These are phyloP conservation scores for Antheraea pernyi DNA, from an alignment of 1,140 invertebrate genomes.

Conservation along the genomic window DNA sequence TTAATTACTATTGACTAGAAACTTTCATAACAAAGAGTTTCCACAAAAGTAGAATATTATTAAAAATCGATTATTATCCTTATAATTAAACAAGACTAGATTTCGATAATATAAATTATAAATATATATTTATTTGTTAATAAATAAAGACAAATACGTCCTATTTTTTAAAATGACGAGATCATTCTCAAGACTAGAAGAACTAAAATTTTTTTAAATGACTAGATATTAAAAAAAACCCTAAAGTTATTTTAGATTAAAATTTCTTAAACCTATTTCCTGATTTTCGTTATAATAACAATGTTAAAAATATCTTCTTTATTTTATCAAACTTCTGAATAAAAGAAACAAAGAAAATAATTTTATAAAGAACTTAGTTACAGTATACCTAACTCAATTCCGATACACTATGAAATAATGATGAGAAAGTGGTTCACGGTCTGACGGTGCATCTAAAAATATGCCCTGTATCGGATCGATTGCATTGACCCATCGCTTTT, in stretches of 20 bases:
- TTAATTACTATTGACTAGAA: conserved; percentile 14
- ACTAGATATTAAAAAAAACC: neutral
- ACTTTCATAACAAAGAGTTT: neutral
- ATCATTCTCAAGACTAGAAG: conserved; percentile 16
- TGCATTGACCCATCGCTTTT: conserved; percentile 45
- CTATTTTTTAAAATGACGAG: neutral
- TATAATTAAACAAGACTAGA: neutral
- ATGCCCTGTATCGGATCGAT: conserved; percentile 54
- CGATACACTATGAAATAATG: conserved; percentile 58
- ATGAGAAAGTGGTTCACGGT: conserved; percentile 43
- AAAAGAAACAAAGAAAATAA: neutral
- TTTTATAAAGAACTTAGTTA: conserved; percentile 19
- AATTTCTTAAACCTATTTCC: no score
- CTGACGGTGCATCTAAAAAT: conserved; percentile 68
- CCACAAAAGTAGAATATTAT: neutral
- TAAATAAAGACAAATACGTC: neutral
- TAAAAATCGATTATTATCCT: neutral
- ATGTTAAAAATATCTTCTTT: no score
- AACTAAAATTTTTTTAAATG: neutral
- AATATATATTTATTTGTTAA: neutral
- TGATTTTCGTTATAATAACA: no score
- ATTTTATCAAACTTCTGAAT: neutral
- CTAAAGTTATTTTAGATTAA: no score
- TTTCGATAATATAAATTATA: neutral
- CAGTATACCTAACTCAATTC: conserved; percentile 36